Evolutionary conservation across 2,113 vertebrate species (phyloP).

Genomic region (Protobothrops mucrosquamatus): DNA sequence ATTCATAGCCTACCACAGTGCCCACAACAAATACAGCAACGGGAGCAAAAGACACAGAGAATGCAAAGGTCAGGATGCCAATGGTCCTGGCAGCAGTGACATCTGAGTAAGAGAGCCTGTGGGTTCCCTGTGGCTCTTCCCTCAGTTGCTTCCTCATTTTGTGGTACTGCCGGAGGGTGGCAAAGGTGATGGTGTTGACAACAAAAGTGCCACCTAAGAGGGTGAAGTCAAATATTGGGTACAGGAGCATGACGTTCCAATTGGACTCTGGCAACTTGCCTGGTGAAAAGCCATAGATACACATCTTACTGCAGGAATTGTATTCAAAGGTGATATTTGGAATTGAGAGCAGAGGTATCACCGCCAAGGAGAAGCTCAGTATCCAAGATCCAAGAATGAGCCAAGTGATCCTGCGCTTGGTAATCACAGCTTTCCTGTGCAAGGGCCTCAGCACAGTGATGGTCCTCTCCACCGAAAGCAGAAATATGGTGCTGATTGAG

Average conservation of each 20-base stretch:
- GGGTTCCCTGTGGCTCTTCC: slow-evolving; percentile 44
- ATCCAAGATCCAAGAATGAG: slow-evolving; percentile 77
- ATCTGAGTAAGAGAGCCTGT: slow-evolving; percentile 78
- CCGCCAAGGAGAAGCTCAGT: slow-evolving; percentile 72
- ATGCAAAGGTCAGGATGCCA: slow-evolving; percentile 78
- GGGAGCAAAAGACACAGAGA: slow-evolving; percentile 77
- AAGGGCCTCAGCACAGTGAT: slow-evolving; percentile 78
- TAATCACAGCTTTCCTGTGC: slow-evolving; percentile 76
- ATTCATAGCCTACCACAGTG: slow-evolving; percentile 76
- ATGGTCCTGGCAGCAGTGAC: slow-evolving; percentile 84
- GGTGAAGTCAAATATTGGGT: slow-evolving; percentile 78
- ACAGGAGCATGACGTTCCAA: slow-evolving; percentile 75
- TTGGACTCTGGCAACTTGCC: slow-evolving; percentile 43
- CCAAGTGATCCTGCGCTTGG: slow-evolving; percentile 66
- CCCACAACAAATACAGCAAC: slow-evolving; percentile 81
- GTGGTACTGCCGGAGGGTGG: slow-evolving; percentile 72
- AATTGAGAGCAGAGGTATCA: slow-evolving; percentile 70
- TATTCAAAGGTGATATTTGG: slow-evolving; percentile 76
- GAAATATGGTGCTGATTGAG: slow-evolving; percentile 83
- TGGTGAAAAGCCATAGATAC: slow-evolving; percentile 71
- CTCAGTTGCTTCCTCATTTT: slow-evolving; percentile 72
- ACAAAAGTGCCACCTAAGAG: slow-evolving; percentile 73
- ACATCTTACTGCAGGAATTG: slow-evolving; percentile 82
- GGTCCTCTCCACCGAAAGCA: slow-evolving; percentile 79
- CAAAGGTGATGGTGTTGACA: slow-evolving; percentile 77